phyloP scores from a whole-genome alignment of 1,140 invertebrate genomes.

The Proctacanthus coquilletti region DNA sequence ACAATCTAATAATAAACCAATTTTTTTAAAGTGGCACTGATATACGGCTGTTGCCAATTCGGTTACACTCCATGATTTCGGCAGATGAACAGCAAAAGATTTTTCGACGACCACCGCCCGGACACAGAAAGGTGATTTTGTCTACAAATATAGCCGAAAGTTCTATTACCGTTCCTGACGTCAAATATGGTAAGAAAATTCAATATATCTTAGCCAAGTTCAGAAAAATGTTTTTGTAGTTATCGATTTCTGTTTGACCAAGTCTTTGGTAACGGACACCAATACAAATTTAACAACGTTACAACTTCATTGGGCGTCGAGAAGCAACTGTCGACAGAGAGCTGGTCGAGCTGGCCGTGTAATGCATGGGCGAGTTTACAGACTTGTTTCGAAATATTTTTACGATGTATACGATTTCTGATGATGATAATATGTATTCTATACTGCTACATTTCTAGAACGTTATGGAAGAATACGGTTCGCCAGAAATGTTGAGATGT shows the following conservation, averaged over 20 bases:
- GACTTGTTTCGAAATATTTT: conserved; percentile 59
- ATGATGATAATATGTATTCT: no score
- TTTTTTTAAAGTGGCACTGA: conserved; percentile 2
- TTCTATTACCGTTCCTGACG: conserved; percentile 87
- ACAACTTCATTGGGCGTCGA: conserved; percentile 73
- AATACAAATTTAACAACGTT: conserved; percentile 66
- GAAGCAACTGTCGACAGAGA: conserved; percentile 77
- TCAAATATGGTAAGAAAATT: conserved; percentile 54
- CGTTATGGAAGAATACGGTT: conserved; percentile 34
- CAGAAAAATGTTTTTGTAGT: conserved; percentile 38
- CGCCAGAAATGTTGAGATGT: conserved; percentile 64
- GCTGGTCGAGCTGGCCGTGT: conserved; percentile 81
- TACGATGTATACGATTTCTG: no score
- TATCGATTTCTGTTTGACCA: conserved; percentile 91
- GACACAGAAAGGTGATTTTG: conserved; percentile 72
- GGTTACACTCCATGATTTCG: conserved; percentile 23
- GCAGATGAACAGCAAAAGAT: conserved; percentile 16
- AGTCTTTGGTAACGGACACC: conserved; percentile 56
- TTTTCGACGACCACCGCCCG: conserved; percentile 31
- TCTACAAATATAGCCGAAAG: conserved; percentile 95
- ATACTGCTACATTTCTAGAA: no score
- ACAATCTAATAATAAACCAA: background rate
- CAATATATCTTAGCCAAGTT: no score
- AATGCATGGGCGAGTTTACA: conserved; percentile 69
- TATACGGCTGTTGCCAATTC: conserved; percentile 14